phyloP scores from a whole-genome alignment of 1,140 invertebrate species.

The Scaptomyza hsui region DNA sequence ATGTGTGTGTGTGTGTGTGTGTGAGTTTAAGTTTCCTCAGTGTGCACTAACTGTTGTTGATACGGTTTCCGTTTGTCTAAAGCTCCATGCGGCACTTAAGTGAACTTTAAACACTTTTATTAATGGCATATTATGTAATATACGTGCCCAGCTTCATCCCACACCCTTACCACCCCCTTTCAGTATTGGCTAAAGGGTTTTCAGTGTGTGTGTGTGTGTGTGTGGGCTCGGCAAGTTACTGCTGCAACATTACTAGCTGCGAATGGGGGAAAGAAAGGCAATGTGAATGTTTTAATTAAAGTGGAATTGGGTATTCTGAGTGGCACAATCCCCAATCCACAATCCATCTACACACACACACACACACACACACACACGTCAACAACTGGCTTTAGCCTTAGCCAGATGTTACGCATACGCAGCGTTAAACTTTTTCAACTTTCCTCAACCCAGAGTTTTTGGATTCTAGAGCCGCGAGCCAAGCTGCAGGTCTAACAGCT shows the following conservation, averaged over 20 bases:
- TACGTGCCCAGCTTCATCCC: constrained; percentile 54
- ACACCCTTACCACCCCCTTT: neutral
- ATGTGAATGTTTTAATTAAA: constrained; percentile 80
- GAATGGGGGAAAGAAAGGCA: constrained; percentile 51
- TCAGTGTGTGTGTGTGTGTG: constrained; percentile 4
- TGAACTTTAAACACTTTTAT: constrained; percentile 84
- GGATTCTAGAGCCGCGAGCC: neutral
- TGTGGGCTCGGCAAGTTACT: constrained; percentile 60
- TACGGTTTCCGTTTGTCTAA: constrained; percentile 81
- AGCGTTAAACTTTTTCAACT: constrained; percentile 72
- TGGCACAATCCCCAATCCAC: constrained; percentile 61
- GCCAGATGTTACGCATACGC: constrained; percentile 81
- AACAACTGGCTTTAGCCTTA: constrained; percentile 51
- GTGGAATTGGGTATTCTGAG: constrained; percentile 82
- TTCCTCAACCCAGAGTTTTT: too few species aligned
- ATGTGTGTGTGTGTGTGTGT: constrained; percentile 1
- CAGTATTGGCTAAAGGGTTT: constrained; percentile 3
- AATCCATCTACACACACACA: constrained; percentile 44
- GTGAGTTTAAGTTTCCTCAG: constrained; percentile 62
- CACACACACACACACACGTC: constrained; percentile 32
- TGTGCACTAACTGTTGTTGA: constrained; percentile 78
- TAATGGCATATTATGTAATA: constrained; percentile 83
- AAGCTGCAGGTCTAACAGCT: constrained; percentile 25
- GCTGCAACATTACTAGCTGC: constrained; percentile 79
- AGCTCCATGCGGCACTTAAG: constrained; percentile 82